A percentile compares a stretch with the other conserved stretches of the same genome.
Conservation (phyloP, 23 tunicate species). For the Clavelina lepadiformis region DNA sequence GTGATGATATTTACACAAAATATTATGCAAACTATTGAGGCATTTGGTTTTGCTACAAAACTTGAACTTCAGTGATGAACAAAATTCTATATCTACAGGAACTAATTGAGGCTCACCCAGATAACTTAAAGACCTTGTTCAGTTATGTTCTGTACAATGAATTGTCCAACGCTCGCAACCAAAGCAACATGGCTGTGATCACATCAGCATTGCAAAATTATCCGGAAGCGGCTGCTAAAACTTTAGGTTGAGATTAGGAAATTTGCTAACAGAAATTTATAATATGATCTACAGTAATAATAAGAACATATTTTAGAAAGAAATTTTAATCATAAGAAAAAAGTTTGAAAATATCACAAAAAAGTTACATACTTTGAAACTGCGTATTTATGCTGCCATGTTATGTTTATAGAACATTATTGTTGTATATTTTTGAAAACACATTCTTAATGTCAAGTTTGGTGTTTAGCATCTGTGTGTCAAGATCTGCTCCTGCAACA, state of each 20-base stretch:
- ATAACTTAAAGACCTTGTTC: constrained; percentile 60
- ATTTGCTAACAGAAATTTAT: too few species aligned
- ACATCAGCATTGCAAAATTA: constrained; percentile 49
- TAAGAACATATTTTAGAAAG: too few species aligned
- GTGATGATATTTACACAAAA: too few species aligned
- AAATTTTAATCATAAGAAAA: too few species aligned
- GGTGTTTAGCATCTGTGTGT: constrained; percentile 51
- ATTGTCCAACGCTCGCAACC: constrained; percentile 71
- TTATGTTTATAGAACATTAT: too few species aligned
- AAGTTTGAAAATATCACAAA: too few species aligned
- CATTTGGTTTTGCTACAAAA: too few species aligned
- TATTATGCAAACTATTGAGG: too few species aligned
- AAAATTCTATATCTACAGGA: constrained; percentile 40
- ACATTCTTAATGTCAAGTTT: not conserved
- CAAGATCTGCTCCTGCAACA: constrained; percentile 80
- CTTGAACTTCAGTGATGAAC: too few species aligned
- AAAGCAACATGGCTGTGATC: constrained; percentile 85
- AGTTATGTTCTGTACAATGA: constrained; percentile 80
- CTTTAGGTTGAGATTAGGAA: constrained; percentile 60
- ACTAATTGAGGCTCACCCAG: constrained; percentile 70
- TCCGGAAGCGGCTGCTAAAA: constrained; percentile 63
- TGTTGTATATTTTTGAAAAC: not conserved
- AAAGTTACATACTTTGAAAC: too few species aligned
- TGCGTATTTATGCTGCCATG: too few species aligned
- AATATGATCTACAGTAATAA: too few species aligned